Conservation (phyloP, 2,888 invertebrate species). For the Parelbella ahira region DNA sequence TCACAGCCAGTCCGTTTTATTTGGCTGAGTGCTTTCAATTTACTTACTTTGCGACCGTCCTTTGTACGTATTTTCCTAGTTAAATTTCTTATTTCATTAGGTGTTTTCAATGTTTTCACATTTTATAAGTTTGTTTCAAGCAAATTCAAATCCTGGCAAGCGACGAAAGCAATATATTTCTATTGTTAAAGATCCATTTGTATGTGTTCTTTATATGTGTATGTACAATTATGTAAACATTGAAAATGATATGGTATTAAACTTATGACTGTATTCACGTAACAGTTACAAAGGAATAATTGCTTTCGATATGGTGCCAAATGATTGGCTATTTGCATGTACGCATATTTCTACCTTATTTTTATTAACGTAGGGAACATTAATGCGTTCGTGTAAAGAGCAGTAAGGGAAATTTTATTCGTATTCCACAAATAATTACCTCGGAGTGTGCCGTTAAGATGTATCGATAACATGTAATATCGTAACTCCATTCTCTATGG, state of each 20-base stretch:
- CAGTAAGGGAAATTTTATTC: conserved; percentile 4
- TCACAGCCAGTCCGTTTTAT: conserved; percentile 29
- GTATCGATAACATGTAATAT: conserved; percentile 4
- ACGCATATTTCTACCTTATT: too few relatives aligned
- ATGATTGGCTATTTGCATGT: too few relatives aligned
- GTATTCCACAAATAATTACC: conserved; percentile 2
- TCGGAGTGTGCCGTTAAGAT: conserved; percentile 2
- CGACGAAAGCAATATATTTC: too few relatives aligned
- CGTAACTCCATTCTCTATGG: conserved; percentile 14
- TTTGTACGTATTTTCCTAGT: conserved; percentile 14
- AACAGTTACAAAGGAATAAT: too few relatives aligned
- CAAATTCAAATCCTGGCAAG: too few relatives aligned
- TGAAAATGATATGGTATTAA: too few relatives aligned
- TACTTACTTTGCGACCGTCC: conserved; percentile 23
- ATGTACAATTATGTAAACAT: neutral
- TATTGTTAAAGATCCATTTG: too few relatives aligned
- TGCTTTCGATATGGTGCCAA: too few relatives aligned
- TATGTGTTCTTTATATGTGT: neutral
- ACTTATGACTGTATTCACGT: too few relatives aligned
- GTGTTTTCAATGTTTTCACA: conserved; percentile 10
- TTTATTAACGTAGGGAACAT: too few relatives aligned
- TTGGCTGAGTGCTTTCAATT: conserved; percentile 26
- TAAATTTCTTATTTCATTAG: conserved; percentile 15
- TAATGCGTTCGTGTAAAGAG: neutral
- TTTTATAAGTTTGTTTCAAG: too few relatives aligned